Evolutionary conservation across 1,140 invertebrate genomes (phyloP).

Genomic region (Amphibalanus amphitrite): DNA sequence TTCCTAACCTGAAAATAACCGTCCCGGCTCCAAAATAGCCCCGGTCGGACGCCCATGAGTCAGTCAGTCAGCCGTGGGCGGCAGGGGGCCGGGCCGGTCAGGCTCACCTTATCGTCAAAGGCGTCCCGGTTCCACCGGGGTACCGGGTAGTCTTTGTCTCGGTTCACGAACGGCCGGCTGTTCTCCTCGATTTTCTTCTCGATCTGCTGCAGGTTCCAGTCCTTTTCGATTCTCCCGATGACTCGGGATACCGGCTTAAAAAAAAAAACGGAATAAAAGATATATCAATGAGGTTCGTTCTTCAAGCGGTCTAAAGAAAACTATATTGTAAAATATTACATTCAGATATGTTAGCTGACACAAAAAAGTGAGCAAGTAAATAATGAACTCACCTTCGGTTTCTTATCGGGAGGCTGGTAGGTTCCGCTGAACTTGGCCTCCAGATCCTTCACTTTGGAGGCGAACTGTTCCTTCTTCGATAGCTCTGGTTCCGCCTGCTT

Average conservation of each 20-base stretch:
- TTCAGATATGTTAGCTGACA: too few relatives aligned
- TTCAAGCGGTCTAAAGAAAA: too few relatives aligned
- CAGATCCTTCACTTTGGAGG: conserved; percentile 38
- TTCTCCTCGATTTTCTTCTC: conserved; percentile 78
- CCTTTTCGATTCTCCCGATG: conserved; percentile 62
- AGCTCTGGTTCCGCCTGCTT: not conserved
- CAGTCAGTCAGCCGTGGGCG: too few relatives aligned
- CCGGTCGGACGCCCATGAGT: too few relatives aligned
- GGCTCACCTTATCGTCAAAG: conserved; percentile 30
- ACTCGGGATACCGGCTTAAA: conserved; percentile 65
- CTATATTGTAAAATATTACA: too few relatives aligned
- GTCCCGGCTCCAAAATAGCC: too few relatives aligned
- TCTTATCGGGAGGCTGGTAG: not conserved
- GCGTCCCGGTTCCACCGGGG: conserved; percentile 78
- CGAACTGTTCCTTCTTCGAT: conserved; percentile 9
- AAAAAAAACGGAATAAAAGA: conserved; percentile 25
- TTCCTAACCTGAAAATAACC: too few relatives aligned
- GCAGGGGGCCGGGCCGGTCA: too few relatives aligned
- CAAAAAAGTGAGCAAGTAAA: too few relatives aligned
- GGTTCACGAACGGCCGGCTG: conserved; percentile 36
- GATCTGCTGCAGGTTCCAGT: conserved; percentile 83
- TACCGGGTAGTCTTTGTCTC: conserved; percentile 39
- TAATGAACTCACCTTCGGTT: not conserved
- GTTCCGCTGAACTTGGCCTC: conserved; percentile 28
- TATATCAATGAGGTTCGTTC: too few relatives aligned